Evolutionary conservation across 2,113 vertebrate species (phyloP), one percentile per base, ranked within the genome.

Genomic region (Notiomystis cincta): DNA sequence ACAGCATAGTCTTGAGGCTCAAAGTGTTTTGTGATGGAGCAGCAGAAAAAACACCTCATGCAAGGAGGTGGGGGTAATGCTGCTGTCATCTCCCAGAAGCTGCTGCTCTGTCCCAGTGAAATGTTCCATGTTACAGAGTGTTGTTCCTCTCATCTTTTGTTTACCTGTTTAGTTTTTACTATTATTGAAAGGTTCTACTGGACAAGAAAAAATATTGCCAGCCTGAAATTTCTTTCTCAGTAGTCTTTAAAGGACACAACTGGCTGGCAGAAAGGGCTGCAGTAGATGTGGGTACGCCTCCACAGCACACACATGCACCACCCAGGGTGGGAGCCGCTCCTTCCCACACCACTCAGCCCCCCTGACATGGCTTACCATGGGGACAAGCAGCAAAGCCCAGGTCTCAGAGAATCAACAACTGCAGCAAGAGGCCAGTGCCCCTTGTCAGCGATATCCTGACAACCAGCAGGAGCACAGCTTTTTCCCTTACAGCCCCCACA

Each of bases 391-490:
- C 50, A 12, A 31, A 47, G 21, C 16, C 42, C 42, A 12, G 2
- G 11, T 9, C 16, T 11, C 3, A 1, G 48, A 37, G 9, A 37
- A 40, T 2, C 60, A 15, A 5, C 6, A 23, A 16, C 38, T 4
- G 13, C 10, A 11, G 35, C 30, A 11, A 51, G 35, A 50, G 45
- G n/a, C 27, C 47, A 24, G 44, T 11, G 3, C 12, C 7, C n/a
- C n/a, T n/a, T n/a, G n/a, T n/a, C n/a, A n/a, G n/a, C n/a, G n/a
- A 0, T 0, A 1, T 22, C 15, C 27, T 25, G 17, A 44, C 0
- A 1, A 24, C 4, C 4, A 7, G 15, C 53, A 44, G 16, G 16
- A 70, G n/a, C 10, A 9, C 22, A 8, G 86, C 91, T 94, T 96
- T 95, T 93, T 89, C 92, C 92, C 81, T 56, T 14, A 4, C 76